These are phyloP conservation scores for Gambelia wislizenii DNA, from an alignment of 2,797 vertebrate genomes.

Conservation along the genomic window DNA sequence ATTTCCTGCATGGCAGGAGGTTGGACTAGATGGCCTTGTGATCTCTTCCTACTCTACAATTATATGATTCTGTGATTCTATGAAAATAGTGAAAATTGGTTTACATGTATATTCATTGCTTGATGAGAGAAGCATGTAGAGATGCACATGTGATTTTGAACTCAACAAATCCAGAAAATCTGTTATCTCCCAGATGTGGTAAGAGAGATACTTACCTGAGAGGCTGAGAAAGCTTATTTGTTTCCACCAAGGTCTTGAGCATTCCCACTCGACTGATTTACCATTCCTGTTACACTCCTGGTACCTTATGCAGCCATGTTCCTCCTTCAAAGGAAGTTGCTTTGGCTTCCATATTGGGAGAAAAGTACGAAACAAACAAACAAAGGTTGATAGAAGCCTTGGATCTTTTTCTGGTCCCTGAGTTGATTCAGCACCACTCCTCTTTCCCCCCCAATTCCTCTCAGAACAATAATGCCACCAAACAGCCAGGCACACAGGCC, in stretches of 20 bases:
- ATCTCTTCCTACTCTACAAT: too few species aligned
- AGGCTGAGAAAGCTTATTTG: background rate
- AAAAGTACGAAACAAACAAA: too few species aligned
- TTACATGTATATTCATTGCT: background rate
- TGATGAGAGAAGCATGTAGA: background rate
- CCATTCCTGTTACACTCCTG: background rate
- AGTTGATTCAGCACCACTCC: too few species aligned
- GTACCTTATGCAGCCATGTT: background rate
- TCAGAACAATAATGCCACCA: too few species aligned
- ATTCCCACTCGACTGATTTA: background rate
- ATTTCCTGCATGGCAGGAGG: too few species aligned
- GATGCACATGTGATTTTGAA: background rate
- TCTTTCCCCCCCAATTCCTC: too few species aligned
- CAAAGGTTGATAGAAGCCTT: too few species aligned
- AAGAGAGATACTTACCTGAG: background rate
- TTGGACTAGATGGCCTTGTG: too few species aligned
- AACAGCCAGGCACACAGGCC: too few species aligned
- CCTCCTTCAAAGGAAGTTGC: background rate
- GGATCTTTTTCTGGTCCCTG: too few species aligned
- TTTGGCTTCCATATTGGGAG: too few species aligned
- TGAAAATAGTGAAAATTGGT: background rate
- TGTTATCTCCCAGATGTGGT: background rate
- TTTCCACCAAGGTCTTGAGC: background rate
- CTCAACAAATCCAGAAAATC: background rate
- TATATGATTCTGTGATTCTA: too few species aligned